Base-by-base conservation (phyloP, 2,113 vertebrate genomes). In the Mirza zaza region DNA sequence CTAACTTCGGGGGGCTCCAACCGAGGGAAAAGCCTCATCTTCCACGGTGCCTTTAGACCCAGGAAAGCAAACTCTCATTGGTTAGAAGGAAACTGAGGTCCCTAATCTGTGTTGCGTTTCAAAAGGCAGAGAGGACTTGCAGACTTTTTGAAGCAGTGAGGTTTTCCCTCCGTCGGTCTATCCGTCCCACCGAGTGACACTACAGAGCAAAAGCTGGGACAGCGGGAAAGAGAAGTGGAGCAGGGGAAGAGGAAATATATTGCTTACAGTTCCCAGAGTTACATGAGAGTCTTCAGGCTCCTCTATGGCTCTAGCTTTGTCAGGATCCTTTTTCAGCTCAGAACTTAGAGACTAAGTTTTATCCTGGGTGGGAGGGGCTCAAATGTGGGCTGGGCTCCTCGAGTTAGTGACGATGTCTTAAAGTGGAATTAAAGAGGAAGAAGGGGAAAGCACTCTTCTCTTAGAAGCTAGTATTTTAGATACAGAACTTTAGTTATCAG, bases 221-320 rank as follows among this genome's bases (percentile, higher is more conserved):
- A 65, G 61, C 5, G 68, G 68, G 55, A 71, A 59, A 82, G 20
- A 32, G 55, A 4, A 23, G 34, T 7, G 29, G 70, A n/a, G 87
- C 9, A 4, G 67, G 70, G 63, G 42, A 32, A 91, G 75, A 81
- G 92, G n/a, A 93, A 95, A 87, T 39, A 61, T 2, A 63, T 68
- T 6, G 97, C 98, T 98, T 98, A 98, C 97, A 87, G 96, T 97
- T 97, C 84, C 88, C 95, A 68, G 91, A 67, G 75, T 80, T 73
- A 91, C 84, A 67, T 34, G 95, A 71, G 95, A 88, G 52, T 94
- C 98, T 45, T 90, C 95, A 32, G 90, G 71, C 63, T 95, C 36
- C 96, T 70, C 55, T 9, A 23, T 9, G 82, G 57, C 94, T 96
- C 73, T 59, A 48, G 94, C 61, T 97, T 77, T 96, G 88, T 8